Conservation (phyloP, 2,797 vertebrate species). For the Prionace glauca region DNA sequence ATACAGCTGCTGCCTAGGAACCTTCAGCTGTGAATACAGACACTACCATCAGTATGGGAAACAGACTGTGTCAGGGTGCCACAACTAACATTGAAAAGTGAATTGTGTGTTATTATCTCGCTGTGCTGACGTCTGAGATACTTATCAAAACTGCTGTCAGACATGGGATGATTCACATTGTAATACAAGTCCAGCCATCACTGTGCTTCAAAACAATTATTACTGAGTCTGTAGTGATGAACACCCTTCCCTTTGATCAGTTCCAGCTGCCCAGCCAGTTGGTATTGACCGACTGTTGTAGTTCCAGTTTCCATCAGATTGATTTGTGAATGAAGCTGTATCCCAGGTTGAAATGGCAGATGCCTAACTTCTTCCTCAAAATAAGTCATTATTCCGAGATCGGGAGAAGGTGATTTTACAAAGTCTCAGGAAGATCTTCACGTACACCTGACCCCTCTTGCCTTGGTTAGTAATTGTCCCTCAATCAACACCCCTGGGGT, state of each 20-base stretch:
- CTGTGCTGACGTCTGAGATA: background rate
- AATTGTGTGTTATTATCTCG: background rate
- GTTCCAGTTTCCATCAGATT: background rate
- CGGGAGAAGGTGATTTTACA: background rate
- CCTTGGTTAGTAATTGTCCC: background rate
- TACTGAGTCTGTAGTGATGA: background rate
- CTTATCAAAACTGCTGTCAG: background rate
- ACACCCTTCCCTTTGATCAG: background rate
- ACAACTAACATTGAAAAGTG: background rate
- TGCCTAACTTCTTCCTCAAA: background rate
- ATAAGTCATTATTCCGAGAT: background rate
- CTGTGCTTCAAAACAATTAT: background rate
- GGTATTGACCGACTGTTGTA: background rate
- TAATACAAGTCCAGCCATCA: background rate
- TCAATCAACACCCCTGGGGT: background rate
- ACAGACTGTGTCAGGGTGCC: background rate
- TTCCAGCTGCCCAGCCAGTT: background rate
- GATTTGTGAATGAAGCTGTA: background rate
- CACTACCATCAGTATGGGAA: background rate
- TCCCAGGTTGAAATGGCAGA: background rate
- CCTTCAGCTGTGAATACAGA: background rate
- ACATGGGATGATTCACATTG: background rate
- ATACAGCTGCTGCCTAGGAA: background rate
- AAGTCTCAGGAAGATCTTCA: background rate
- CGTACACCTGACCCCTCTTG: background rate